A percentile compares a stretch with the other conserved stretches of the same genome.
These are phyloP conservation scores for Illadopsis cleaveri DNA, from an alignment of 2,113 vertebrate genomes.

Conservation along the genomic window DNA sequence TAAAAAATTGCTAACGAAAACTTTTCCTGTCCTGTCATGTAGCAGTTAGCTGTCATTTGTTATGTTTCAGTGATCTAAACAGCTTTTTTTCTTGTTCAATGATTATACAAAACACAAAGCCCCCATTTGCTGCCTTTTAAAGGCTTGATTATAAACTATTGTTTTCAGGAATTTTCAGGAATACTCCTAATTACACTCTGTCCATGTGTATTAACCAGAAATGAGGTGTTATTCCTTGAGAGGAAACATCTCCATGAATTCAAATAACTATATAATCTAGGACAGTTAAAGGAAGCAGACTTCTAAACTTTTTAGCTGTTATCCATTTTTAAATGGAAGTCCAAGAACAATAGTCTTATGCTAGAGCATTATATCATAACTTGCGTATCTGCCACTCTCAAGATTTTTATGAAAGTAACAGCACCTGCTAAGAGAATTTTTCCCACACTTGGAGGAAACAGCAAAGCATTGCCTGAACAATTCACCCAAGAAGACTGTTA, in stretches of 20 bases:
- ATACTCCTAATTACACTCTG: background rate
- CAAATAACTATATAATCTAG: background rate
- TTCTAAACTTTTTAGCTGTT: background rate
- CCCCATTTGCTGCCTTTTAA: background rate
- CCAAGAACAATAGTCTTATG: background rate
- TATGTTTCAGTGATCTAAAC: background rate
- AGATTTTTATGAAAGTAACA: background rate
- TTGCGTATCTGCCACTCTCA: background rate
- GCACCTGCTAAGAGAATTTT: background rate
- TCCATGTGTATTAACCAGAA: background rate
- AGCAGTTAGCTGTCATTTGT: background rate
- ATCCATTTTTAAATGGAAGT: background rate
- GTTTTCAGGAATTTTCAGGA: background rate
- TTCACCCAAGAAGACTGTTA: slow-evolving; percentile 8
- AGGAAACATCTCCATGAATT: background rate
- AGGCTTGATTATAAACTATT: background rate
- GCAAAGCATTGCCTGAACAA: background rate
- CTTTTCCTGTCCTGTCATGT: background rate
- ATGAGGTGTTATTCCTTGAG: background rate
- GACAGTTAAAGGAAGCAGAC: background rate
- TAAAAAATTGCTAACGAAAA: background rate
- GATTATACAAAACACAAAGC: background rate
- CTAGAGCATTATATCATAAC: background rate
- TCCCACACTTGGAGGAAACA: background rate
- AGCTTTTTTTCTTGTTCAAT: background rate